Evolutionary conservation across 2,113 vertebrate species (phyloP), one percentile per base, ranked within the genome.

Genomic region (Orycteropus afer): DNA sequence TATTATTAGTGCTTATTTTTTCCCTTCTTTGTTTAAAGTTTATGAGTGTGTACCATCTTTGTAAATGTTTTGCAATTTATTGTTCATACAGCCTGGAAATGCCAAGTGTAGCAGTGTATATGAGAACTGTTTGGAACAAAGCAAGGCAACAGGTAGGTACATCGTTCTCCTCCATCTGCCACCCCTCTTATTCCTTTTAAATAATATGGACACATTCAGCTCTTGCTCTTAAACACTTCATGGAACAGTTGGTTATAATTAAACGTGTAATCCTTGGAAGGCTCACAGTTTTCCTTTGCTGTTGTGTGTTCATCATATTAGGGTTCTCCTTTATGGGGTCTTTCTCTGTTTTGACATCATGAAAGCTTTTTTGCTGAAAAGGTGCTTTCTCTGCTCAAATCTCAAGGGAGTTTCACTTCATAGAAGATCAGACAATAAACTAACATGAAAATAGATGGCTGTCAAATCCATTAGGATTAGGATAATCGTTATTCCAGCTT

Each of bases 111-210:
- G 98, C 96, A 98, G 97, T 15, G 95, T 98, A 61, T 99, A 99
- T 76, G 99, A 99, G 98, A 99, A 99, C 97, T 99, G 99, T 96
- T 97, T 98, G 96, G 98, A 98, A 94, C 97, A 98, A 82, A 97
- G 87, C 87, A 96, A 93, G 86, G 76, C 87, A 61, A 0, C 83
- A 91, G 98, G 98, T 98, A 98, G 37, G 98, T 98, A 77, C 5
- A 17, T 23, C 77, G 3, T 73, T 74, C 78, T 91, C 63, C 29
- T 29, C 55, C 12, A 27, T 45, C 65, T 81, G 65, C 45, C 29
- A 3, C n/a, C 15, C 27, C 95, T 92, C 37, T 91, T 27, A 17
- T 55, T n/a, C 51, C 18, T 65, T 49, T 23, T 79, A 84, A 76
- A 12, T 11, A 91, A 71, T 18, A 12, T 82, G 71, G 42, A 63